phyloP scores from a whole-genome alignment of 1,140 invertebrate species.

The Cotesia glomerata region DNA sequence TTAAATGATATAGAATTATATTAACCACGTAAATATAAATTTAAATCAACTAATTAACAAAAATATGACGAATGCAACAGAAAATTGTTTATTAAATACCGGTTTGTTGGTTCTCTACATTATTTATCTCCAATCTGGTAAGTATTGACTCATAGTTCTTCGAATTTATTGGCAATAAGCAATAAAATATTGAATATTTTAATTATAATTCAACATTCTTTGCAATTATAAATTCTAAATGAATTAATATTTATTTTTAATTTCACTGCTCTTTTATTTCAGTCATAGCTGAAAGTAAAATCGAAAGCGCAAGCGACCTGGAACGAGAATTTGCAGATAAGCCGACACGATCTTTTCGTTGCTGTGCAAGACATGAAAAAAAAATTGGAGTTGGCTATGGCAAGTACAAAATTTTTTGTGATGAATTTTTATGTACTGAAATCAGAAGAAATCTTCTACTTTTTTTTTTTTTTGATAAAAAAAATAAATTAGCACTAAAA shows the following conservation, averaged over 20 bases:
- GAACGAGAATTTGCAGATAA: constrained; percentile 18
- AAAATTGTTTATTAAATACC: constrained; percentile 10
- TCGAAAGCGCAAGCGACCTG: not conserved
- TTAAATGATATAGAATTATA: no score
- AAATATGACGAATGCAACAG: not conserved
- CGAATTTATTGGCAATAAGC: not conserved
- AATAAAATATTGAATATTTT: not conserved
- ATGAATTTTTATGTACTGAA: not conserved
- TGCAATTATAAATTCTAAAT: not conserved
- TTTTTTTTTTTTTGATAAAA: no score
- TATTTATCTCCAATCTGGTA: constrained; percentile 13
- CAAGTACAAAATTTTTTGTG: not conserved
- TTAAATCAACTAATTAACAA: not conserved
- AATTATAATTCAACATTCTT: not conserved
- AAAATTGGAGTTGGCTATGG: constrained; percentile 25
- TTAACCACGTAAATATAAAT: no score
- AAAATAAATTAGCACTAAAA: no score
- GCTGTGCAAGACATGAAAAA: constrained; percentile 27
- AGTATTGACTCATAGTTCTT: constrained; percentile 3
- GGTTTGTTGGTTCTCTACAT: not conserved
- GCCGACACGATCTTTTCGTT: constrained; percentile 10
- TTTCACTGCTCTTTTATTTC: not conserved
- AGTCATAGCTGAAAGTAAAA: constrained; percentile 10
- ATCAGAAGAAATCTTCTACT: not conserved
- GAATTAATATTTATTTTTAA: not conserved